phyloP scores from a whole-genome alignment of 2,888 invertebrate species.

The Heptascelio sp. region DNA sequence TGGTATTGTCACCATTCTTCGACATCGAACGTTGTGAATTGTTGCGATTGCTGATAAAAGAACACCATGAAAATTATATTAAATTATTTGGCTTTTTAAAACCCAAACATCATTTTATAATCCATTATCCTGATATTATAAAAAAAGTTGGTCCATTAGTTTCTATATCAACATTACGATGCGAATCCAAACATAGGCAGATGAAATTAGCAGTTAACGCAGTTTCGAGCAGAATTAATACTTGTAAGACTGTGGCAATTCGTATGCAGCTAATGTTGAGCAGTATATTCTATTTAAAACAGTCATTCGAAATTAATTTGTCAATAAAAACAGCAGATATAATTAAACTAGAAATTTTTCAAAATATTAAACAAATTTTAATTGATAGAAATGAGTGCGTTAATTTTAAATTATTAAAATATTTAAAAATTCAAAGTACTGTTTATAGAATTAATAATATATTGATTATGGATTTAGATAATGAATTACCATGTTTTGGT shows the following conservation, averaged over 20 bases:
- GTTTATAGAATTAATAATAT: background rate
- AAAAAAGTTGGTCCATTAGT: slow-evolving; percentile 20
- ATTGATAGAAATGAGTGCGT: background rate
- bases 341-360: background rate
- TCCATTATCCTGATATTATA: slow-evolving; percentile 40
- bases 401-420: background rate
- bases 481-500: background rate
- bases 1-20: background rate
- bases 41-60: slow-evolving; percentile 10
- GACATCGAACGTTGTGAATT: slow-evolving; percentile 27
- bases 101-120: slow-evolving; percentile 43
- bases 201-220: slow-evolving; percentile 17
- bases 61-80: slow-evolving; percentile 35
- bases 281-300: background rate
- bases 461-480: background rate
- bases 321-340: background rate
- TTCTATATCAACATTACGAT: slow-evolving; percentile 14
- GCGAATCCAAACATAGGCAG: slow-evolving; percentile 33
- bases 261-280: slow-evolving; percentile 16
- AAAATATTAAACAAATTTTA: background rate
- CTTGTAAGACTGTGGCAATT: slow-evolving; percentile 38
- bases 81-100: slow-evolving; percentile 28
- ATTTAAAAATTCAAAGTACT: slow-evolving; percentile 13
- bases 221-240: background rate
- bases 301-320: slow-evolving; percentile 11